A percentile compares a stretch with the other conserved stretches of the same genome.
Evolutionary conservation across 2,113 vertebrate genomes (phyloP).

Genomic region (Lepus europaeus): DNA sequence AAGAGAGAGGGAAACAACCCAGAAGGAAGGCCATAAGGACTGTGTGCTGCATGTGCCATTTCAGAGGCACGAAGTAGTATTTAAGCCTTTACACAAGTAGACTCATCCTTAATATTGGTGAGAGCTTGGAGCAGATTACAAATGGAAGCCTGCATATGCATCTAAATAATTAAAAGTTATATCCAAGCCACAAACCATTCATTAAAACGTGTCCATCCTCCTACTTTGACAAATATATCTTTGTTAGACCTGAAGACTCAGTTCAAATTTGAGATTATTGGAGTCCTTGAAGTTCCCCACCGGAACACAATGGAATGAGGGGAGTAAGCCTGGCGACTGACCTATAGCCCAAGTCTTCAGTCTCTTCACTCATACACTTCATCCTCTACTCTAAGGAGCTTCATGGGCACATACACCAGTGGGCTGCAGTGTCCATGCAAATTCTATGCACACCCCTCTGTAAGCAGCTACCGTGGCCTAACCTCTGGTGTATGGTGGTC

Average conservation of each 20-base stretch:
- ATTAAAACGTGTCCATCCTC: background rate
- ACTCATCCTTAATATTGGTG: background rate
- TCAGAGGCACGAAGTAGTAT: background rate
- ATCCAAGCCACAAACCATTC: constrained; percentile 1
- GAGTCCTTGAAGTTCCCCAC: background rate
- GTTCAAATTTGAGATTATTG: constrained; percentile 29
- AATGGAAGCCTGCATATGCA: background rate
- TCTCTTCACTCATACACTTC: background rate
- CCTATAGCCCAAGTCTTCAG: background rate
- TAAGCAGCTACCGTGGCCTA: constrained; percentile 5
- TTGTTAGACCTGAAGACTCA: background rate
- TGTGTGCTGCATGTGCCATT: background rate
- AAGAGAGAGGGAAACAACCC: constrained; percentile 49
- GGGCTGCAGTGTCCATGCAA: background rate
- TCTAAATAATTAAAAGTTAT: constrained; percentile 31
- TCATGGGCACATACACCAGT: background rate
- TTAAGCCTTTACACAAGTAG: background rate
- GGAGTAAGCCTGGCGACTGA: background rate
- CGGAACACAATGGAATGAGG: background rate
- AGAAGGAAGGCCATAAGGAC: background rate
- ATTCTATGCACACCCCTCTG: background rate
- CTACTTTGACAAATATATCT: constrained; percentile 38
- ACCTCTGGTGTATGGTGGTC: background rate
- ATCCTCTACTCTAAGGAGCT: background rate
- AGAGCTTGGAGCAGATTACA: background rate